Evolutionary conservation across 2,888 invertebrate species (phyloP), one percentile per base, ranked within the genome.

Genomic region (Tiliacea citrago): DNA sequence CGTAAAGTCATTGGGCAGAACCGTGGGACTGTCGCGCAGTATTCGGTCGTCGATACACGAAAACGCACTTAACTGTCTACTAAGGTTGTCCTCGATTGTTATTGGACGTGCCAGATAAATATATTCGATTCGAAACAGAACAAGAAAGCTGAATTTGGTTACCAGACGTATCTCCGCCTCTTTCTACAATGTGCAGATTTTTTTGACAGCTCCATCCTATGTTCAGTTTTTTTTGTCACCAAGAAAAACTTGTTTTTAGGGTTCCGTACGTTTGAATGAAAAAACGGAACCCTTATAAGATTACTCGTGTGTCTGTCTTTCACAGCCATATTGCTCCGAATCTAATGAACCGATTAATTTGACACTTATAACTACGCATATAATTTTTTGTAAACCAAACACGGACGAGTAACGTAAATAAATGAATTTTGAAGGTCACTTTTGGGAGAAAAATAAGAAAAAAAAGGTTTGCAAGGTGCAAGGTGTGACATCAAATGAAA

Each of bases 1-100:
- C 49, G 55, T 55, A 63, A 65, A 83, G 13, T 62, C 49, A 61
- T 77, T 81, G 18, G 24, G 49, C 49, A n/a, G 35, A 57, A 73
- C 57, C 82, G 82, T 82, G 82, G 69, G 78, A 85, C 45, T 35
- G 55, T 10, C 18, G 45, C 62, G n/a, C 47, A 24, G 24, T 60
- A 82, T 55, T 77, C 42, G 29, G 57, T 49, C 49, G 63, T 42
- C 10, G 55, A 24, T 70, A 83, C 83, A 83, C n/a, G 85, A 85
- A 10, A 82, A 78, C 21, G 53, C 85, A 85, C 85, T 83, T 71
- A 73, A 70, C 39, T 45, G 55, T 75, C 63, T 42, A 47, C 47
- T 68, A 29, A 72, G 53, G 45, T 51, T 51, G 85, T 68, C 58
- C 81, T 71, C 68, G 60, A 51, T 81, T 60, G 69, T 45, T 45